phyloP scores from a whole-genome alignment of 2,113 vertebrate genomes.

The Patagioenas fasciata region DNA sequence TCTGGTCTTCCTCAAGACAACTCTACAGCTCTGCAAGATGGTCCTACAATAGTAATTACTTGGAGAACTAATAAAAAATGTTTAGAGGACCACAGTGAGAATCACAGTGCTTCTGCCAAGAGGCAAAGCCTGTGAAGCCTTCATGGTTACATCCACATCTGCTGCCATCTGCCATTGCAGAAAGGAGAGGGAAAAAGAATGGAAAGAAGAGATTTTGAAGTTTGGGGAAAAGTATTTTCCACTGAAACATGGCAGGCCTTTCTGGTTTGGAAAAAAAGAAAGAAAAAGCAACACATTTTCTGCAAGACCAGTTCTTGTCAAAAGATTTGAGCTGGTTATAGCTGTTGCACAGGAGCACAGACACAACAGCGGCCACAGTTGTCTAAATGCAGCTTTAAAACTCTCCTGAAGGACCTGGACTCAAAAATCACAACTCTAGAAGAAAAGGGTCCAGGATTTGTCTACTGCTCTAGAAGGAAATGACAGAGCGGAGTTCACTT shows the following conservation, averaged over 20 bases:
- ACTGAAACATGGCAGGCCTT: background rate
- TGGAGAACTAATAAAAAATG: background rate
- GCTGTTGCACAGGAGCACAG: background rate
- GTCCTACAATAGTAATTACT: background rate
- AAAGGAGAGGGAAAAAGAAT: background rate
- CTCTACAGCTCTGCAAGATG: background rate
- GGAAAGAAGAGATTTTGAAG: background rate
- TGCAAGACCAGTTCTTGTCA: background rate
- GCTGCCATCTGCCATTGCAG: background rate
- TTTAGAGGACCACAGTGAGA: background rate
- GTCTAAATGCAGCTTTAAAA: background rate
- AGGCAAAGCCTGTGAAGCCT: background rate
- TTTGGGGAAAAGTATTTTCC: background rate
- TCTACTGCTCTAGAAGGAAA: background rate
- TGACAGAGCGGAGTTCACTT: background rate
- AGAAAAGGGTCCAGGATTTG: background rate
- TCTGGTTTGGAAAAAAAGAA: background rate
- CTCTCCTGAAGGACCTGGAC: background rate
- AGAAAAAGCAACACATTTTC: background rate
- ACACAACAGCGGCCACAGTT: background rate
- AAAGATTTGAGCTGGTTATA: background rate
- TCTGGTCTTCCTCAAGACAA: background rate
- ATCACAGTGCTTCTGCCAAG: background rate
- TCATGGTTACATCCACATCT: accelerated
- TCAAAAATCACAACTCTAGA: background rate